phyloP scores from a whole-genome alignment of 2,888 invertebrate genomes.

The Clostera curtula region DNA sequence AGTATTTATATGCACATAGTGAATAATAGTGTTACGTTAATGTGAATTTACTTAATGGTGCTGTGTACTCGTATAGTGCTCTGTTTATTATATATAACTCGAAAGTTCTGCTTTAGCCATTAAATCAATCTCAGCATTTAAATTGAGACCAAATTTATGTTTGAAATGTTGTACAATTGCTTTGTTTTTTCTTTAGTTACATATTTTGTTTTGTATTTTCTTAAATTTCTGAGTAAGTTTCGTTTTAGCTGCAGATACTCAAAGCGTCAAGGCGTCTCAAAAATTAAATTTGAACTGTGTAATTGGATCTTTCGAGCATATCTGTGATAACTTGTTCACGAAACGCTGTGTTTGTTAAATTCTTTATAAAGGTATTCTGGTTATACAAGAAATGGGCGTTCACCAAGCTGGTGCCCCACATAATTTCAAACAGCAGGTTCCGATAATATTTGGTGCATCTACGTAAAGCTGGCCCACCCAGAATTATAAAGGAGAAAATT shows the following conservation, averaged over 20 bases:
- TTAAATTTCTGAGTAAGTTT: too few species aligned
- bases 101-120: too few species aligned
- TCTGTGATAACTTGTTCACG: constrained; percentile 2
- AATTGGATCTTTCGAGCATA: too few species aligned
- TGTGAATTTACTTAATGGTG: constrained; percentile 13
- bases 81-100: constrained; percentile 3
- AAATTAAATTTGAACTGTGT: too few species aligned
- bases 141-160: too few species aligned
- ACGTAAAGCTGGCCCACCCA: constrained; percentile 10
- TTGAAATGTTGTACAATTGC: too few species aligned
- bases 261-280: too few species aligned
- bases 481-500: too few species aligned
- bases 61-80: constrained; percentile 1
- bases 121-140: too few species aligned
- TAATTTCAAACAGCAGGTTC: constrained; percentile 5
- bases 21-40: constrained; percentile 9
- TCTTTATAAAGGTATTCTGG: constrained; percentile 1
- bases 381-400: constrained; percentile 9
- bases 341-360: constrained; percentile 1
- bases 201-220: too few species aligned
- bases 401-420: constrained; percentile 10
- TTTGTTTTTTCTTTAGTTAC: too few species aligned
- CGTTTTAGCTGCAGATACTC: too few species aligned
- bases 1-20: constrained; percentile 9
- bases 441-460: constrained; percentile 14